Conservation (phyloP, 2,888 invertebrate species). For the Hipparchia semele region DNA sequence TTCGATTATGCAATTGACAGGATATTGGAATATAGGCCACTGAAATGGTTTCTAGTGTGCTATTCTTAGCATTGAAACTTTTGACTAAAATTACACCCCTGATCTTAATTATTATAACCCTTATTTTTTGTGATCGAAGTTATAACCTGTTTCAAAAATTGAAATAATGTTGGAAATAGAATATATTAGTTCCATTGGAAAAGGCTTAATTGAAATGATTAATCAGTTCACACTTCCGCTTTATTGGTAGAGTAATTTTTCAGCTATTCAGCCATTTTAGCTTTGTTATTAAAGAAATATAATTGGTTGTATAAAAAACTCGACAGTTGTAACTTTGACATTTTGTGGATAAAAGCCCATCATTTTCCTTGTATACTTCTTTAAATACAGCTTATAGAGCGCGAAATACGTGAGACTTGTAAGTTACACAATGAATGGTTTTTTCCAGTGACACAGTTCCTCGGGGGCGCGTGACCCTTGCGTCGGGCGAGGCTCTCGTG, state of each 20-base stretch:
- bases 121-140: no score
- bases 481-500: conserved; percentile 58
- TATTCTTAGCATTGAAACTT: neutral
- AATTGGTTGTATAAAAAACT: no score
- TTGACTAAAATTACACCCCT: neutral
- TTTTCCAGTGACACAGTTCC: conserved; percentile 50
- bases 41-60: neutral
- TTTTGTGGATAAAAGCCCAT: neutral
- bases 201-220: no score
- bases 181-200: no score
- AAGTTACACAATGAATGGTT: conserved; percentile 21
- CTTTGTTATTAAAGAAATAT: no score
- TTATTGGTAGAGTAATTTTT: no score
- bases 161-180: no score
- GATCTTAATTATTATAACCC: no score
- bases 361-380: neutral
- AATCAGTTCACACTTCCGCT: no score
- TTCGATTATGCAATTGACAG: neutral
- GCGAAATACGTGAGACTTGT: neutral
- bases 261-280: no score
- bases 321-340: neutral
- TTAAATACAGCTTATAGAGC: neutral
- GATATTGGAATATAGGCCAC: neutral
- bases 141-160: no score
- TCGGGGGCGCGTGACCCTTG: conserved; percentile 46